Evolutionary conservation across 2,113 vertebrate species (phyloP), one percentile per base, ranked within the genome.

Genomic region (Scomber scombrus): DNA sequence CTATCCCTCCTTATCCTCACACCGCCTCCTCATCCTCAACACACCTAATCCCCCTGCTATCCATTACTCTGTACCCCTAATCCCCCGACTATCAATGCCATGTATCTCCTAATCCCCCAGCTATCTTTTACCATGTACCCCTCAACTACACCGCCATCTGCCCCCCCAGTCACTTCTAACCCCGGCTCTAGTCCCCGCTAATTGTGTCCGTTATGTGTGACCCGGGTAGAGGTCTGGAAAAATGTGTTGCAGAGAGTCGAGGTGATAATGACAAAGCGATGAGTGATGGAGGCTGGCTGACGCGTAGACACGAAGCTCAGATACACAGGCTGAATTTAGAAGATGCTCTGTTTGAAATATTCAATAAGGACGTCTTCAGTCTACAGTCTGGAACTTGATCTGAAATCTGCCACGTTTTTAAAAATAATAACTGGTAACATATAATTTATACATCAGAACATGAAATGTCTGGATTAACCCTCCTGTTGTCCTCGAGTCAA

Each of bases 31-130:
- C 71, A 13, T 21, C 54, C 71, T 40, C 80, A 67, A 52, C 65
- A 75, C 75, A 71, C 70, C 64, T 75, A 79, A 82, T 86, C 89
- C 80, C 70, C 66, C 78, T 14, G 73, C 71, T 89, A 61, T 89
- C 87, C 70, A 76, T 85, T 91, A 78, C 89, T 40, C 74, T 69
- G 80, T 16, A 19, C 45, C 52, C 70, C 77, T 87, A 87, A 91
- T 89, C 85, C 89, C 34, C 66, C 16, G 19, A 75, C 79, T 65
- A 84, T 86, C 78, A 61, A 9, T 80, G 43, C 78, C 65, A 16
- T 87, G 87, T 87, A 47, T 58, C 56, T 23, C 74, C 40, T 78
- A 78, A 89, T 84, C 81, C 85, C 19, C 58, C 3, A 0, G 60
- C 60, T 87, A 78, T 91, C 82, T 63, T 0, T 81, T 87, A 82